phyloP scores from a whole-genome alignment of 2,113 vertebrate genomes.

The Poeciliopsis turrubarensis region DNA sequence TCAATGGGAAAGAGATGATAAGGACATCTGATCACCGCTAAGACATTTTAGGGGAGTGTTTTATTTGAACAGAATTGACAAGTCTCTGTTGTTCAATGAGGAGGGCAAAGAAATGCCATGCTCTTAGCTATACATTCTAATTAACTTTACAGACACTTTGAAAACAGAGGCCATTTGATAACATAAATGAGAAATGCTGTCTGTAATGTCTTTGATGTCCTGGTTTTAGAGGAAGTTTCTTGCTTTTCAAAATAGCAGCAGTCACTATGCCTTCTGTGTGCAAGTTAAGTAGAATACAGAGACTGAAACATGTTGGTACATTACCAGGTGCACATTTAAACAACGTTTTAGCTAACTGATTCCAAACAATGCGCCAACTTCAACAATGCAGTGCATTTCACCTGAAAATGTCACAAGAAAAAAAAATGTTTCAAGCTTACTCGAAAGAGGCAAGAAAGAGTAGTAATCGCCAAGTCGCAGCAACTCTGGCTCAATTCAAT shows the following conservation, averaged over 20 bases:
- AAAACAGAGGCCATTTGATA: not conserved
- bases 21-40: not conserved
- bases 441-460: too few relatives aligned
- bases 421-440: too few relatives aligned
- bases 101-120: not conserved
- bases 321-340: not conserved
- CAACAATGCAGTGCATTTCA: too few relatives aligned
- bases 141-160: not conserved
- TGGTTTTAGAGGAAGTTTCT: not conserved
- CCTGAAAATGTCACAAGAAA: too few relatives aligned
- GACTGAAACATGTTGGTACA: not conserved
- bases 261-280: not conserved
- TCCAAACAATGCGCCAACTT: too few relatives aligned
- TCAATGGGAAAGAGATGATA: not conserved
- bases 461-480: too few relatives aligned
- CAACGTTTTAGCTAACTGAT: too few relatives aligned
- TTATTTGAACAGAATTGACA: not conserved
- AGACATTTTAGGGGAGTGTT: not conserved
- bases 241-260: not conserved
- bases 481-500: too few relatives aligned
- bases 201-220: not conserved
- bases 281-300: not conserved
- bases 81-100: not conserved
- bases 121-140: not conserved
- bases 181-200: not conserved